Evolutionary conservation across 2,797 vertebrate species (phyloP).

Genomic region (Diplodus sargus): DNA sequence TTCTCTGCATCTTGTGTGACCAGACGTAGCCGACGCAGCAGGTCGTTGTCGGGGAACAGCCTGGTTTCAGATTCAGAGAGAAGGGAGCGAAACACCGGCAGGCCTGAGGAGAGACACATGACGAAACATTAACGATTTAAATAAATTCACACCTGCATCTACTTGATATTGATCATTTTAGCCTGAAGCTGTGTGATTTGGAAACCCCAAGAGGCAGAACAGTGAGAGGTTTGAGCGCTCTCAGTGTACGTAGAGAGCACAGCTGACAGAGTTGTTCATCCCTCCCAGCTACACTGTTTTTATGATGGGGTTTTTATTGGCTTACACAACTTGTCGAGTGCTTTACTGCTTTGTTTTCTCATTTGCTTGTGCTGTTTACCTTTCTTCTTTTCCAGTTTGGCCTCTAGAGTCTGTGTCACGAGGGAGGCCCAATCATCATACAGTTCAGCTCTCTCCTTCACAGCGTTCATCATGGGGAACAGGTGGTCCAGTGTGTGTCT

Average conservation of each 20-base stretch:
- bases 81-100: conserved; percentile 90
- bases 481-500: conserved; percentile 95
- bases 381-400: conserved; percentile 93
- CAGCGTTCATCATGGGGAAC: conserved; percentile 92
- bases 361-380: conserved; percentile 77
- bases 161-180: neutral
- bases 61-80: conserved; percentile 91
- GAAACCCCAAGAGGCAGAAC: neutral
- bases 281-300: neutral
- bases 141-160: neutral
- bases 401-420: conserved; percentile 91
- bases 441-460: conserved; percentile 89
- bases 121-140: neutral
- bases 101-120: conserved; percentile 79
- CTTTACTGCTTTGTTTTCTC: conserved; percentile 8
- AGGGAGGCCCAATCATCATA: conserved; percentile 93
- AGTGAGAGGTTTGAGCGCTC: neutral
- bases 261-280: neutral
- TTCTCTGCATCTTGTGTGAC: conserved; percentile 95
- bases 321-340: neutral
- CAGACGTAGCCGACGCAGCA: conserved; percentile 90
- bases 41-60: conserved; percentile 94
- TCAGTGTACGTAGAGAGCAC: neutral
- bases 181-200: neutral
- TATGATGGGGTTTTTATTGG: neutral